Conservation (phyloP, 1,140 invertebrate species). For the Prorops nasuta region DNA sequence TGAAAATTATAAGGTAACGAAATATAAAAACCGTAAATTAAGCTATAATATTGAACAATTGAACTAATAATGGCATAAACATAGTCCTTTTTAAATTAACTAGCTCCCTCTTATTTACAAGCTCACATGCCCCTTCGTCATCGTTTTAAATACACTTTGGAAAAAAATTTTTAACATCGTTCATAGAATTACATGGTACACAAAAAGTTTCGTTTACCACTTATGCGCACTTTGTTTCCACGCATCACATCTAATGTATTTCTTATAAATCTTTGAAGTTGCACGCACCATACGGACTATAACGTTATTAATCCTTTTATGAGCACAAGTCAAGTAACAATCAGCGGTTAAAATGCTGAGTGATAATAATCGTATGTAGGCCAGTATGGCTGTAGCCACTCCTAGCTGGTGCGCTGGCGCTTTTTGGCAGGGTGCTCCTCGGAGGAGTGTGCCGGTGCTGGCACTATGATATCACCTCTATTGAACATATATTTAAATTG, state of each 20-base stretch:
- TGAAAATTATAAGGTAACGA: no score
- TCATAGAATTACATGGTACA: not conserved
- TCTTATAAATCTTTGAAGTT: no score
- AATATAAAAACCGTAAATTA: no score
- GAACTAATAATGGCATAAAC: no score
- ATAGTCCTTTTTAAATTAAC: no score
- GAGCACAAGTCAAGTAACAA: no score
- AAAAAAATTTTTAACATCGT: no score
- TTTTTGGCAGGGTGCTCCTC: slow-evolving; percentile 58
- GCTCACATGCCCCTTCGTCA: not conserved
- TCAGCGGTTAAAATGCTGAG: slow-evolving; percentile 50
- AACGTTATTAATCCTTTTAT: no score
- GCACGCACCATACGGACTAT: no score
- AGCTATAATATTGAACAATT: no score
- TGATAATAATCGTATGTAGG: slow-evolving; percentile 57
- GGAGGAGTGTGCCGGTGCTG: slow-evolving; percentile 40
- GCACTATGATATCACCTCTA: slow-evolving; percentile 42
- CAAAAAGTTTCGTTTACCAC: not conserved
- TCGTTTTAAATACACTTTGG: slow-evolving; percentile 29
- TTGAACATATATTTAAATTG: slow-evolving; percentile 79
- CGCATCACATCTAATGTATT: not conserved
- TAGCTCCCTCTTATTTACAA: slow-evolving; percentile 30
- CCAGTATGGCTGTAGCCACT: slow-evolving; percentile 61
- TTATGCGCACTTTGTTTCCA: not conserved
- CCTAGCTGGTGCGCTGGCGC: slow-evolving; percentile 64